These are phyloP conservation scores for Drosophila pruinosa DNA, from an alignment of 1,140 invertebrate genomes.

Conservation along the genomic window DNA sequence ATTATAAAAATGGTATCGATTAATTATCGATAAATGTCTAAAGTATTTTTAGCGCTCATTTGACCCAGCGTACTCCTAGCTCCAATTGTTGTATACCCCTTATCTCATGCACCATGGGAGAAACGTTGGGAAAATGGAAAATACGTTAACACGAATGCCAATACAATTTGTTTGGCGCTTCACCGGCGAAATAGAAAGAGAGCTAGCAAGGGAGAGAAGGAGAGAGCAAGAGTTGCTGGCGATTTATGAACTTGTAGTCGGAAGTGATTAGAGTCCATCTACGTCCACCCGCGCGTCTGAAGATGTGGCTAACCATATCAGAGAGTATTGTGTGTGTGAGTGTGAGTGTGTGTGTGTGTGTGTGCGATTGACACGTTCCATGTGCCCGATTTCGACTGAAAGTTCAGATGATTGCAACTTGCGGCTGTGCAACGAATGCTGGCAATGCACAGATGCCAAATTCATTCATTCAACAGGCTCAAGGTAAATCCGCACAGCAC, in stretches of 20 bases:
- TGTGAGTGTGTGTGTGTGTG: constrained; percentile 34
- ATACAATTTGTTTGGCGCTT: constrained; percentile 15
- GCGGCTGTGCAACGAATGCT: constrained; percentile 43
- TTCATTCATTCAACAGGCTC: constrained; percentile 54
- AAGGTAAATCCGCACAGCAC: constrained; percentile 18
- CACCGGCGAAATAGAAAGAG: neutral
- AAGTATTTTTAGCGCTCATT: no score
- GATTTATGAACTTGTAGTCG: constrained; percentile 70
- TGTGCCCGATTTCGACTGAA: constrained; percentile 34
- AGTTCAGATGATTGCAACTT: constrained; percentile 43
- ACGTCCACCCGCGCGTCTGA: constrained; percentile 26
- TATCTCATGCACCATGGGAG: no score
- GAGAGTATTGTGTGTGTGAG: constrained; percentile 13
- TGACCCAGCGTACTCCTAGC: no score
- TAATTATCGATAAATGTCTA: no score
- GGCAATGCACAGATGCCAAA: constrained; percentile 51
- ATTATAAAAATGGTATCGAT: no score
- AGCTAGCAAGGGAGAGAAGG: neutral
- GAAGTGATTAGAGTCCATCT: constrained; percentile 64
- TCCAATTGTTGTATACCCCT: no score
- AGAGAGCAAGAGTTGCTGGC: neutral
- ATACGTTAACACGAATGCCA: constrained; percentile 25
- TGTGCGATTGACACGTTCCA: constrained; percentile 77
- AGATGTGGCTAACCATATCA: neutral
- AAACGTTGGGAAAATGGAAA: constrained; percentile 44